phyloP scores from a whole-genome alignment of 2,113 vertebrate genomes.

The Crocuta crocuta region DNA sequence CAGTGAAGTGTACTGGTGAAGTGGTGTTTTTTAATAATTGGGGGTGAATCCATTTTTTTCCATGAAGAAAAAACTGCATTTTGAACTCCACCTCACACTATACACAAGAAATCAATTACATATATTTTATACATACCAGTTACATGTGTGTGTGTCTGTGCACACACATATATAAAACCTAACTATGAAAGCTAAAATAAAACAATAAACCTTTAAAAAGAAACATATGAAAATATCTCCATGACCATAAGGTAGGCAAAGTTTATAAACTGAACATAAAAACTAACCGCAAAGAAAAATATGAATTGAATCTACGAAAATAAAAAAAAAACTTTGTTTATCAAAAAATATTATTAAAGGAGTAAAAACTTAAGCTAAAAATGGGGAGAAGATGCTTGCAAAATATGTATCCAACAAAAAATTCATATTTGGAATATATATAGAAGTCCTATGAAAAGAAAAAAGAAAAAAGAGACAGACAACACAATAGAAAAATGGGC shows the following conservation, averaged over 20 bases:
- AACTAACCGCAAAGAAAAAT: background rate
- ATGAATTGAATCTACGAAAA: constrained; percentile 40
- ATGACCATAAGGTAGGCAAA: background rate
- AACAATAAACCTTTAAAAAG: constrained; percentile 12
- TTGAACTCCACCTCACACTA: background rate
- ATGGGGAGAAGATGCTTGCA: background rate
- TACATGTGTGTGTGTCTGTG: background rate
- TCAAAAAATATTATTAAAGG: constrained; percentile 5
- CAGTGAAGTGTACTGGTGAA: background rate
- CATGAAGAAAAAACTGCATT: constrained; percentile 1
- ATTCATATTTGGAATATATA: constrained; percentile 16
- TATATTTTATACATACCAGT: background rate
- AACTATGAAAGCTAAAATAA: constrained; percentile 18
- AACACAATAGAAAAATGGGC: background rate
- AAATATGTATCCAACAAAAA: background rate
- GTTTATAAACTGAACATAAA: constrained; percentile 14
- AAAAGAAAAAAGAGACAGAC: background rate
- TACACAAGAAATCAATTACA: background rate
- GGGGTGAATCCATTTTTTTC: background rate
- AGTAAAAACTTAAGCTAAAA: background rate
- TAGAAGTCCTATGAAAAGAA: background rate
- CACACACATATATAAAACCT: background rate
- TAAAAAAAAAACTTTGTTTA: background rate
- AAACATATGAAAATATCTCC: background rate
- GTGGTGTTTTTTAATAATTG: background rate